Evolutionary conservation across 1,140 invertebrate genomes (phyloP).

Genomic region (Monomorium pharaonis): DNA sequence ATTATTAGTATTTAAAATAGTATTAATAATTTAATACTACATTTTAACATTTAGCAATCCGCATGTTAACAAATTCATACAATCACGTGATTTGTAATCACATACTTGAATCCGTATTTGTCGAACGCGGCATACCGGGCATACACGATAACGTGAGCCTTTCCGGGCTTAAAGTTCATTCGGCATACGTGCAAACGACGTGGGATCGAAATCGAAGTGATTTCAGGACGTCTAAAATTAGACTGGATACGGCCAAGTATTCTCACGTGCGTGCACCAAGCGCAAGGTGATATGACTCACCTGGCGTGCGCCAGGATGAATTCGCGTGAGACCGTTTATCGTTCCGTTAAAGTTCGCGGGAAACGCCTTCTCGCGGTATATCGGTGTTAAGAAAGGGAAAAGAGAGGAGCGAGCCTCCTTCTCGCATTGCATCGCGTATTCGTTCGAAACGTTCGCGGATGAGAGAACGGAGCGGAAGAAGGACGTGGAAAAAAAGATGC

Average conservation of each 20-base stretch:
- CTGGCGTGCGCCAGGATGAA: background rate
- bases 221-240: conserved; percentile 66
- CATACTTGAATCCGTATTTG: background rate
- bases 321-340: background rate
- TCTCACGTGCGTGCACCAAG: conserved; percentile 11
- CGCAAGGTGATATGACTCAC: conserved; percentile 37
- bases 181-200: background rate
- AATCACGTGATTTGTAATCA: background rate
- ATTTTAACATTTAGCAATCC: background rate
- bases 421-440: background rate
- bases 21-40: too few species aligned
- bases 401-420: background rate
- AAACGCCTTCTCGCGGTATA: background rate
- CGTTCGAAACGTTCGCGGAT: background rate
- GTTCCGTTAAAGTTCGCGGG: background rate
- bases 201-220: conserved; percentile 31
- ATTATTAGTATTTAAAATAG: too few species aligned
- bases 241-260: conserved; percentile 1
- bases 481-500: too few species aligned
- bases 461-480: too few species aligned
- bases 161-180: conserved; percentile 6
- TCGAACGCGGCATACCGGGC: background rate
- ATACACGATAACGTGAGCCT: background rate
- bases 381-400: background rate
- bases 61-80: background rate